A percentile compares a stretch with the other conserved stretches of the same genome.
phyloP scores from a whole-genome alignment of 2,797 vertebrate genomes.

The Odontamblyopus rebecca region DNA sequence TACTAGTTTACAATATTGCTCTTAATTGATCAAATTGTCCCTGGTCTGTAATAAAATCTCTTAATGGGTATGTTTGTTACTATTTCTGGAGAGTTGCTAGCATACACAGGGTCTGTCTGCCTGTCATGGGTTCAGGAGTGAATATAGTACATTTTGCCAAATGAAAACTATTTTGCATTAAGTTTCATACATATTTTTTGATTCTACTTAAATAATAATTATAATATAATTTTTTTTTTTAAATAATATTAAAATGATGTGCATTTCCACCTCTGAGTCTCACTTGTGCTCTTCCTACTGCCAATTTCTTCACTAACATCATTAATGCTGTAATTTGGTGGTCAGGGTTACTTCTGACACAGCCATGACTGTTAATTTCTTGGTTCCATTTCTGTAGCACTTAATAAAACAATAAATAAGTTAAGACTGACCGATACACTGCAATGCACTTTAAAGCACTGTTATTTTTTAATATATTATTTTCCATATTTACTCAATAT shows the following conservation, averaged over 20 bases:
- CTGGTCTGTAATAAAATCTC: background rate
- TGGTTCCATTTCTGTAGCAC: slow-evolving; percentile 59
- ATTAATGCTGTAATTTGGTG: slow-evolving; percentile 30
- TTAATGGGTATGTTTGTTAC: background rate
- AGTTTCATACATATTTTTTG: background rate
- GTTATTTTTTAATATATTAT: slow-evolving; percentile 29
- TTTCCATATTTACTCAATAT: slow-evolving; percentile 34
- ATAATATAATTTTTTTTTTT: background rate
- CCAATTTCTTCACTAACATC: slow-evolving; percentile 38
- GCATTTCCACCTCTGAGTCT: slow-evolving; percentile 26
- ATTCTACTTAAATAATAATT: background rate
- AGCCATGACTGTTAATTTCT: slow-evolving; percentile 62
- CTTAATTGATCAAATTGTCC: background rate
- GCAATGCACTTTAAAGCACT: slow-evolving; percentile 57
- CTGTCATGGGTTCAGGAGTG: background rate
- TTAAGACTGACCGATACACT: slow-evolving; percentile 52
- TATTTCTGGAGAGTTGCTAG: too few species aligned
- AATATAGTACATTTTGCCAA: background rate
- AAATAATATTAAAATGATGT: background rate
- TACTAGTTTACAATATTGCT: background rate
- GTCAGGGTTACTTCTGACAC: slow-evolving; percentile 37
- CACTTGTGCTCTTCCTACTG: slow-evolving; percentile 37
- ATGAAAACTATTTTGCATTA: background rate
- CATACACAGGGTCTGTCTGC: too few species aligned
- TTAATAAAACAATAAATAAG: slow-evolving; percentile 26